phyloP scores from a whole-genome alignment of 2,113 vertebrate species.

The Myotis brandtii region DNA sequence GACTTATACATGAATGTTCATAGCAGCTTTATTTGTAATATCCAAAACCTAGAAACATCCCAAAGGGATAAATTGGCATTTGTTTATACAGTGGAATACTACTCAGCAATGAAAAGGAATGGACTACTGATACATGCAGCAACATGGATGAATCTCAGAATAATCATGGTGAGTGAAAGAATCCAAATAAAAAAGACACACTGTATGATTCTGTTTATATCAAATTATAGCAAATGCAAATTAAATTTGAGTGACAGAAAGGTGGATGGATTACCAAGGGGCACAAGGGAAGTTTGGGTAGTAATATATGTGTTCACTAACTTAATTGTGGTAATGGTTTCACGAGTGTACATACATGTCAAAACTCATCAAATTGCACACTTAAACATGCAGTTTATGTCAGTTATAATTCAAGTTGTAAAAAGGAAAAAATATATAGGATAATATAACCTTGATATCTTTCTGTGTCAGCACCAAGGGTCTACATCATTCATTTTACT shows the following conservation, averaged over 20 bases:
- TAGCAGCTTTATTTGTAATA: constrained; percentile 29
- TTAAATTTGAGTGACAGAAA: constrained; percentile 35
- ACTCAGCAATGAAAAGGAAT: neutral
- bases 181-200: neutral
- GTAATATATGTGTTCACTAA: constrained; percentile 48
- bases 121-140: neutral
- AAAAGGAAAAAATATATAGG: constrained; percentile 10
- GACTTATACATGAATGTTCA: neutral
- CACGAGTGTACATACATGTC: neutral
- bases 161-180: constrained; percentile 40
- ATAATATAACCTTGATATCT: neutral
- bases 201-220: constrained; percentile 5
- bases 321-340: constrained; percentile 46
- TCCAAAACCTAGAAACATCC: neutral
- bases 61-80: neutral
- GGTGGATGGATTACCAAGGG: constrained; percentile 18
- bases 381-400: constrained; percentile 38
- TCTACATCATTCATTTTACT: neutral
- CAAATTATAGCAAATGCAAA: constrained; percentile 14
- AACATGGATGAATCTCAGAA: constrained; percentile 36
- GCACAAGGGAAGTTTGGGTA: constrained; percentile 1
- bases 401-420: constrained; percentile 18
- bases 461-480: neutral
- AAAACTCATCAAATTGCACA: constrained; percentile 22
- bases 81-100: constrained; percentile 40